Percentiles rank a stretch among this genome's conserved stretches.
Evolutionary conservation across 2,797 vertebrate species (phyloP).

Genomic region (Helarctos malayanus): DNA sequence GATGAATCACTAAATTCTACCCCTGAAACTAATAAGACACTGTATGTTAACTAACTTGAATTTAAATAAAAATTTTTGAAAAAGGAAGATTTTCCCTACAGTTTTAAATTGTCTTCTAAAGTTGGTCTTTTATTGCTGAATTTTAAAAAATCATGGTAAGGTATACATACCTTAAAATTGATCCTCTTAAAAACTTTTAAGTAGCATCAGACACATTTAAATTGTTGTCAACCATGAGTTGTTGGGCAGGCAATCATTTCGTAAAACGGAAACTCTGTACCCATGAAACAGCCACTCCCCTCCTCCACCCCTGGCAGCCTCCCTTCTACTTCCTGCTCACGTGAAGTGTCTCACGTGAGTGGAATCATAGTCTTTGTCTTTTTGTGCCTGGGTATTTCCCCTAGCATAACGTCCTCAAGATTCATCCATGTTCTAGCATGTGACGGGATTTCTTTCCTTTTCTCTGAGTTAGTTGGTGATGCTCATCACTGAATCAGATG

Average conservation of each 20-base stretch:
- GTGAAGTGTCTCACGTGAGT: too few relatives aligned
- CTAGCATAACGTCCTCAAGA: background rate
- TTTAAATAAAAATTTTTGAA: too few relatives aligned
- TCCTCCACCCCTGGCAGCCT: background rate
- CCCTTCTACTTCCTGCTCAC: background rate
- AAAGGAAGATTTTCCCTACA: too few relatives aligned
- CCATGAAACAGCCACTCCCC: background rate
- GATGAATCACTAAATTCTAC: too few relatives aligned
- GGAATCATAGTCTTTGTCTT: background rate
- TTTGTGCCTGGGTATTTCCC: background rate
- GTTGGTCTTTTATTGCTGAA: background rate
- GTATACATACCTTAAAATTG: background rate
- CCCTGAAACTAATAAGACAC: too few relatives aligned
- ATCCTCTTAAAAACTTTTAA: background rate
- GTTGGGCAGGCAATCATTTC: background rate
- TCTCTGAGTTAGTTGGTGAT: background rate
- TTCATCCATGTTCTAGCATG: background rate
- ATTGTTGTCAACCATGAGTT: background rate
- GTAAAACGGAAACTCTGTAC: background rate
- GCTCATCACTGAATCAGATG: conserved; percentile 55
- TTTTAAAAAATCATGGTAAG: background rate
- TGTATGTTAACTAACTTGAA: too few relatives aligned
- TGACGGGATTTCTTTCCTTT: background rate
- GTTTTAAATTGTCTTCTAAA: too few relatives aligned
- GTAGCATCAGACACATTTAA: background rate